A percentile compares a stretch with the other conserved stretches of the same genome.
Conservation (phyloP, 2,888 invertebrate genomes). For the Vesta saturnalis region DNA sequence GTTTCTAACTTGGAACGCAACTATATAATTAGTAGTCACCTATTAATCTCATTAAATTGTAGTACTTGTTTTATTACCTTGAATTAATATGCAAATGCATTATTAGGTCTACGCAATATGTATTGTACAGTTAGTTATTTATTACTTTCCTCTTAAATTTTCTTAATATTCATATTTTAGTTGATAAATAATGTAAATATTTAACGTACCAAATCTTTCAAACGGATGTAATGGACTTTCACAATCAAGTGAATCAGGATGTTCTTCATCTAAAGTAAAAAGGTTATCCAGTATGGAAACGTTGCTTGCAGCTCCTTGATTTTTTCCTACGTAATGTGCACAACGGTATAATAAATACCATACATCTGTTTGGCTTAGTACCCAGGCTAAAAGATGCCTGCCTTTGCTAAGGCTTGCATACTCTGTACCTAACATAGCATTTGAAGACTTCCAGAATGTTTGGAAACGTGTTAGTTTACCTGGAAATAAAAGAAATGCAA, state of each 20-base stretch:
- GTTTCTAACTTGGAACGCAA: too few species aligned
- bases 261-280: conserved; percentile 65
- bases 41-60: neutral
- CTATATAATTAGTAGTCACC: too few species aligned
- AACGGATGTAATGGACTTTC: conserved; percentile 29
- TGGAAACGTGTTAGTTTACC: neutral
- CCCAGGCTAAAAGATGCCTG: conserved; percentile 66
- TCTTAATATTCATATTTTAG: too few species aligned
- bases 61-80: neutral
- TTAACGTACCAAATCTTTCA: conserved; percentile 52
- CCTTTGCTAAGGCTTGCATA: conserved; percentile 54
- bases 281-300: conserved; percentile 75
- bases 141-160: too few species aligned
- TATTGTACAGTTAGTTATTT: neutral
- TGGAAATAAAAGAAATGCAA: conserved; percentile 9
- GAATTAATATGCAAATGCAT: neutral
- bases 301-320: conserved; percentile 56
- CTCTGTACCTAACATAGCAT: conserved; percentile 56
- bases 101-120: neutral
- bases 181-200: neutral
- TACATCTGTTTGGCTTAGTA: conserved; percentile 70
- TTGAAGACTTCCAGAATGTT: conserved; percentile 6
- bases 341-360: conserved; percentile 72
- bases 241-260: conserved; percentile 45
- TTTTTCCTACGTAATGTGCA: conserved; percentile 66